Conservation (phyloP, 2,113 vertebrate genomes). For the Hassar affinis region DNA sequence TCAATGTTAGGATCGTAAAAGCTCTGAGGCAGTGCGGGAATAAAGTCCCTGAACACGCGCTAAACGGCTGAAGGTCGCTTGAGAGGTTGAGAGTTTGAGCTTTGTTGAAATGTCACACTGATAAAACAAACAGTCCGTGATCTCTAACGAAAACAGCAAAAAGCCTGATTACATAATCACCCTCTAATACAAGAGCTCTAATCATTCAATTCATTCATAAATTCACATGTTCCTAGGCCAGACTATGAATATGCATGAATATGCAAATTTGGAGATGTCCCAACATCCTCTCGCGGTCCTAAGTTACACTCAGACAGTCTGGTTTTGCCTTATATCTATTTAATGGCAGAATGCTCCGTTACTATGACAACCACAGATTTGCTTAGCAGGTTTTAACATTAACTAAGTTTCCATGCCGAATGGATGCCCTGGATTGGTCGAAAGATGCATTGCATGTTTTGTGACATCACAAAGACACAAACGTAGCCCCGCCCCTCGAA, state of each 20-base stretch:
- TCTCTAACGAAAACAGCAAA: neutral
- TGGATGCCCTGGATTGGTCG: neutral
- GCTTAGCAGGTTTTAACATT: neutral
- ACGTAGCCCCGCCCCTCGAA: neutral
- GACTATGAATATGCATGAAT: neutral
- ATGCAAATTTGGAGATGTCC: neutral
- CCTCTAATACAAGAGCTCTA: neutral
- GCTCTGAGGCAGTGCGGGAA: neutral
- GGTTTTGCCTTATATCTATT: neutral
- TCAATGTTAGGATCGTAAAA: slow-evolving; percentile 18
- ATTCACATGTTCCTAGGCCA: no score
- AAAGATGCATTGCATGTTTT: neutral
- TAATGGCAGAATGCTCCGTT: neutral
- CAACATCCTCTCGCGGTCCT: neutral
- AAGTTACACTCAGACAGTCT: neutral
- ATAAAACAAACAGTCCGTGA: neutral
- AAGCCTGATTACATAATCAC: neutral
- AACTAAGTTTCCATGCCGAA: neutral
- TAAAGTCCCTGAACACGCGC: slow-evolving; percentile 13
- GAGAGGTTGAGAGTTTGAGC: slow-evolving; percentile 10
- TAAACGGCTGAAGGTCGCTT: slow-evolving; percentile 34
- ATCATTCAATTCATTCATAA: no score
- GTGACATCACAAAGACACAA: neutral
- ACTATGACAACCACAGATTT: neutral
- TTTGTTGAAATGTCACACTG: neutral